These are phyloP conservation scores for Apoda limacodes DNA, from an alignment of 2,888 invertebrate species.

Conservation along the genomic window DNA sequence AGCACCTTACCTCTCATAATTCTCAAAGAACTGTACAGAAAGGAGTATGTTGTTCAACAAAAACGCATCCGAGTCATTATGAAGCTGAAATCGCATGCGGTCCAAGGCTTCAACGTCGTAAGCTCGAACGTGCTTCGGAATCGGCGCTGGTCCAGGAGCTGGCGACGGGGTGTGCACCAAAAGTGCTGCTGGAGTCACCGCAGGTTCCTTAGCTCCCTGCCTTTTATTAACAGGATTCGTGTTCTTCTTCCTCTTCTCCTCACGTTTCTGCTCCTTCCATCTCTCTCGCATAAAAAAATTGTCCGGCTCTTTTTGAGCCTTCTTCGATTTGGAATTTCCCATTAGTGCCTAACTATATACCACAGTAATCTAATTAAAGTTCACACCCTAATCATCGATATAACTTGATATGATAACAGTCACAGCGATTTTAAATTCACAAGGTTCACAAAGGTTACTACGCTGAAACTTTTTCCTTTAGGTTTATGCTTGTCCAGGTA, in stretches of 20 bases:
- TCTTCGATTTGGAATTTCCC: constrained; percentile 57
- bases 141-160: constrained; percentile 26
- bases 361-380: too few species aligned
- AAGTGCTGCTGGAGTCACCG: constrained; percentile 25
- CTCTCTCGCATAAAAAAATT: constrained; percentile 52
- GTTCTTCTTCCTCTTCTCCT: constrained; percentile 39
- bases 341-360: too few species aligned
- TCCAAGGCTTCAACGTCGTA: constrained; percentile 67
- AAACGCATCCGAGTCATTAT: constrained; percentile 75
- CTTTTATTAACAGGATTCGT: constrained; percentile 35
- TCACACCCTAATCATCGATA: too few species aligned
- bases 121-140: constrained; percentile 38
- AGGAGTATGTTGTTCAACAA: constrained; percentile 81
- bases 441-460: too few species aligned
- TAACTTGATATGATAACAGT: too few species aligned
- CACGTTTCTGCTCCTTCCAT: constrained; percentile 44
- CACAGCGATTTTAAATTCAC: too few species aligned
- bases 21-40: constrained; percentile 82
- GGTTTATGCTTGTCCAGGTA: too few species aligned
- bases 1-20: constrained; percentile 80
- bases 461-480: too few species aligned
- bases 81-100: constrained; percentile 70
- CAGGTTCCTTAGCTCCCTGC: constrained; percentile 30
- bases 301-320: constrained; percentile 45
- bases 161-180: constrained; percentile 24